A percentile compares a stretch with the other conserved stretches of the same genome.
These are phyloP conservation scores for Agraylea sexmaculata DNA, from an alignment of 1,140 invertebrate genomes.

Conservation along the genomic window DNA sequence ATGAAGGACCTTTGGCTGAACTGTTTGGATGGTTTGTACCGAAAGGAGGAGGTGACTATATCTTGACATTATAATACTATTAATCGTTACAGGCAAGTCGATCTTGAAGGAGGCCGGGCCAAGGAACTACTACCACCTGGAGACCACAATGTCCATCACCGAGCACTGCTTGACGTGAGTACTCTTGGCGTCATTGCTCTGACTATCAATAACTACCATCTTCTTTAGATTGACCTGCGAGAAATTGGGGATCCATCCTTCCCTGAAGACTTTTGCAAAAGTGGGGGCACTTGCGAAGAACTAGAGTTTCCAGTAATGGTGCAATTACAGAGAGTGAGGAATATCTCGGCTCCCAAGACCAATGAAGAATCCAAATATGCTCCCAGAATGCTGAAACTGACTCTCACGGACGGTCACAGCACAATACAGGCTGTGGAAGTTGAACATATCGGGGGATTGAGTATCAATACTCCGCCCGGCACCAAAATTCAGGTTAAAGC, in stretches of 20 bases:
- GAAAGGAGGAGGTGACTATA: too few relatives aligned
- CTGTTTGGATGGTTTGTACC: too few relatives aligned
- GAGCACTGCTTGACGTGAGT: too few relatives aligned
- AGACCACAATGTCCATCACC: too few relatives aligned
- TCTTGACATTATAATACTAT: too few relatives aligned
- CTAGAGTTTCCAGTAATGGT: conserved; percentile 61
- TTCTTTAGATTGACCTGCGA: conserved; percentile 62
- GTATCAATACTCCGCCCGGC: conserved; percentile 63
- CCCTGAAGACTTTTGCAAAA: conserved; percentile 44
- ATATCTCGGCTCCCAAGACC: conserved; percentile 79
- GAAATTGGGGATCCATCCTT: conserved; percentile 56
- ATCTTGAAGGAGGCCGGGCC: too few relatives aligned
- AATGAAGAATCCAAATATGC: conserved; percentile 74
- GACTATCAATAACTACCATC: too few relatives aligned
- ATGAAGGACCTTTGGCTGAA: too few relatives aligned
- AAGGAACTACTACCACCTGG: too few relatives aligned
- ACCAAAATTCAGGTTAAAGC: conserved; percentile 52
- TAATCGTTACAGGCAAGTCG: too few relatives aligned
- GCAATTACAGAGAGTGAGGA: conserved; percentile 79
- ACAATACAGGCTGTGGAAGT: conserved; percentile 66
- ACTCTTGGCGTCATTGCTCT: too few relatives aligned
- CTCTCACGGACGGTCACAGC: conserved; percentile 72
- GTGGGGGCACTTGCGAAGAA: conserved; percentile 36
- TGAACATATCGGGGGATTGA: conserved; percentile 51
- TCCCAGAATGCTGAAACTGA: conserved; percentile 70